Base-by-base conservation (phyloP, 53 echinoderm and acorn worm species). In the Luidia sarsii region DNA sequence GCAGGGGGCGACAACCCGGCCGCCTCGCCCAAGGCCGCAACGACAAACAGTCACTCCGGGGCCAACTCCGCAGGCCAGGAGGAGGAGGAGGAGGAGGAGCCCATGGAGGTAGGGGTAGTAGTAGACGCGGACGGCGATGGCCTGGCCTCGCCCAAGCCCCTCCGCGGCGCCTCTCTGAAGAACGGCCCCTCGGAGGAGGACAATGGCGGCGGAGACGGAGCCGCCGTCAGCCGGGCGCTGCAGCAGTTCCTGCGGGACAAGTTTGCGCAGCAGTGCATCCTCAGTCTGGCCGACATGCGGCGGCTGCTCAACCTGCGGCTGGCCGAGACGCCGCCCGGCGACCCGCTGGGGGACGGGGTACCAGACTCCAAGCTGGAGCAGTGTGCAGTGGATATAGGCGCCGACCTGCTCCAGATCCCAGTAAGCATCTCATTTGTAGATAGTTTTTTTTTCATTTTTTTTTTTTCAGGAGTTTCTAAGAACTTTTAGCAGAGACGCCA, bases 281-380 rank as follows among this genome's bases (percentile, higher is more conserved):
- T 94, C 33, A 86, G 87, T 48, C 32, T 97, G n/a, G 29, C 83
- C 0, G 93, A 94, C 51, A 83, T 97, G 86, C 83, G 93, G 35
- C 86, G 87, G 45, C 38, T 86, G 34, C 38, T 93, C 18, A 59
- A 86, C 28, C 21, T 83, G 37, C 70, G 85, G 41, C 41, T 97
- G 59, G 80, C 90, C 54, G 91, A 91, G 63, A 48, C 53, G 20
- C 87, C 89, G 13, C 85, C 89, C 30, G 91, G 88, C 41, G 81
- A 91, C 72, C 64, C 87, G 25, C 71, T 93, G 37, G 86, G 83
- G 16, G 70, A 75, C 15, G 89, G 91, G 4, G 86, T 94, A 56
- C 85, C 91, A 0, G 97, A 97, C 55, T 55, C 50, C 22, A 80
- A 84, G 64, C 54, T 97, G n/a, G 97, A 93, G 34, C 83, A 94